Evolutionary conservation across 1,140 invertebrate species (phyloP).

Genomic region (Drosophila eugracilis): DNA sequence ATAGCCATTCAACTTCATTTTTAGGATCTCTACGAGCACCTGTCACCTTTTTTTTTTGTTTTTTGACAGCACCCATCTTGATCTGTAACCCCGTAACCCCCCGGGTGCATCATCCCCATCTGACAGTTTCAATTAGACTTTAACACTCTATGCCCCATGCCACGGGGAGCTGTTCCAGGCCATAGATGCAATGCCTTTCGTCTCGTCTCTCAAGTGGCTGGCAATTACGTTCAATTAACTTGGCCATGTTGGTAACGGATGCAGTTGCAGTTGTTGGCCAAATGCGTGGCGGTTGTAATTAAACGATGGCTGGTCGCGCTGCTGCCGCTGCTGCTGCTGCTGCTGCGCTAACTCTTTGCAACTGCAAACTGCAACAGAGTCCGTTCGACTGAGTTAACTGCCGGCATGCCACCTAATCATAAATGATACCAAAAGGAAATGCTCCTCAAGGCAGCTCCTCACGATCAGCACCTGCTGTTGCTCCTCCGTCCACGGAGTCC

Average conservation of each 20-base stretch:
- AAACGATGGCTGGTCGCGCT: constrained; percentile 69
- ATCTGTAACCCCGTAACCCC: background rate
- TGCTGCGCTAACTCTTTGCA: constrained; percentile 19
- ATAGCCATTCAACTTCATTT: too few relatives aligned
- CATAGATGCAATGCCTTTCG: constrained; percentile 7
- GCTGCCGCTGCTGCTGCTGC: too few relatives aligned
- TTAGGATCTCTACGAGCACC: constrained; percentile 9
- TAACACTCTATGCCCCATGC: constrained; percentile 62
- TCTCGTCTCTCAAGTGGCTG: constrained; percentile 74
- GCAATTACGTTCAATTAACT: constrained; percentile 81
- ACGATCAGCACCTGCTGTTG: constrained; percentile 50
- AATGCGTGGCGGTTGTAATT: constrained; percentile 67
- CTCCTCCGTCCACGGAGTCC: constrained; percentile 27
- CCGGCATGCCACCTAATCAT: constrained; percentile 81
- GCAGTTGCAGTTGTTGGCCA: constrained; percentile 49
- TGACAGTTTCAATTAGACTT: constrained; percentile 81
- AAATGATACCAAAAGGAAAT: constrained; percentile 83
- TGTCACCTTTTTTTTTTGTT: too few relatives aligned
- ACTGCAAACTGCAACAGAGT: too few relatives aligned
- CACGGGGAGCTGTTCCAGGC: constrained; percentile 19
- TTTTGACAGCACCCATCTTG: constrained; percentile 3
- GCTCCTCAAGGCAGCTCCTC: constrained; percentile 55
- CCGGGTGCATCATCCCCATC: constrained; percentile 29
- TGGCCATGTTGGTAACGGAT: constrained; percentile 82
- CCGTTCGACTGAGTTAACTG: constrained; percentile 58